Conservation (phyloP, 2,113 vertebrate species). For the rat (Rattus norvegicus) region GRCr8 NC_086023.1:107558501-107559000, state of each 20-base stretch:
- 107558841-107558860: background rate
- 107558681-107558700: constrained; percentile 44
- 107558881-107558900: background rate
- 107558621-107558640: background rate
- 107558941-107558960: constrained; percentile 51
- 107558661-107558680: background rate
- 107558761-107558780: constrained; percentile 63
- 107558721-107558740: background rate
- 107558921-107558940: background rate
- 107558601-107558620: constrained; percentile 54
- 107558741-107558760: background rate
- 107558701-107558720: background rate
- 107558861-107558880: background rate
- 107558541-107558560: constrained; percentile 64
- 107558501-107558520: constrained; percentile 76
- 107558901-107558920: constrained; percentile 49
- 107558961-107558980: background rate
- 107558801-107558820: background rate
- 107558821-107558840: background rate
- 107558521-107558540: constrained; percentile 77
- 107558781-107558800: constrained; percentile 9
- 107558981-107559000: background rate
- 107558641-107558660: constrained; percentile 12
- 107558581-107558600: constrained; percentile 28
- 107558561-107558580: constrained; percentile 56